Evolutionary conservation across 1,140 invertebrate species (phyloP).

Genomic region (Pogonognathellus flavescens): DNA sequence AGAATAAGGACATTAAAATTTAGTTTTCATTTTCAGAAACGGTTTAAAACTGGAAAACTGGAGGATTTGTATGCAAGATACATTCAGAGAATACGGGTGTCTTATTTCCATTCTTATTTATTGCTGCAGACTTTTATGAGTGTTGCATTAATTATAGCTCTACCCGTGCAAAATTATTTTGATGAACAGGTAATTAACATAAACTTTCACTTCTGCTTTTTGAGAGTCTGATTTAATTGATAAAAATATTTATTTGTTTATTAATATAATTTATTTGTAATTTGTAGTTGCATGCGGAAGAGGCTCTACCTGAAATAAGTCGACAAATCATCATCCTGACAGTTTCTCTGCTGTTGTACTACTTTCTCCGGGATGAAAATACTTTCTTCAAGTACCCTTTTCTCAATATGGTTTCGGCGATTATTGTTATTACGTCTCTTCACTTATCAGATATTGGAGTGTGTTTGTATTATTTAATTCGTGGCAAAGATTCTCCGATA

Average conservation of each 20-base stretch:
- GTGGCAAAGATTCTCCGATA: conserved; percentile 46
- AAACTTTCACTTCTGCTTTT: neutral
- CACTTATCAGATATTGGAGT: conserved; percentile 67
- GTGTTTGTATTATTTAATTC: conserved; percentile 59
- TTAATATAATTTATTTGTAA: neutral
- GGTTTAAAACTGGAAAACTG: conserved; percentile 80
- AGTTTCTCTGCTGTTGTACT: conserved; percentile 45
- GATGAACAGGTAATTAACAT: neutral
- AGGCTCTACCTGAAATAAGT: neutral
- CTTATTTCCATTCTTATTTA: conserved; percentile 82
- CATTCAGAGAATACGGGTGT: conserved; percentile 81
- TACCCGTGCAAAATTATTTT: conserved; percentile 69
- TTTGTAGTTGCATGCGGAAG: neutral
- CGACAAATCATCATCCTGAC: conserved; percentile 20
- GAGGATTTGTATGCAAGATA: conserved; percentile 82
- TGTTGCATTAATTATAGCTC: conserved; percentile 74
- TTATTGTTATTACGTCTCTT: conserved; percentile 66
- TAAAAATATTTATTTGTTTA: too few species aligned
- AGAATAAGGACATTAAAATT: neutral
- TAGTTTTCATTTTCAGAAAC: conserved; percentile 73
- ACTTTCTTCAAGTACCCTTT: conserved; percentile 68
- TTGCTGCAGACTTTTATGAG: conserved; percentile 78
- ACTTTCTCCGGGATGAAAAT: conserved; percentile 67
- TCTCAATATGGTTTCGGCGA: conserved; percentile 68
- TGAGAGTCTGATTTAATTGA: neutral